Conservation (phyloP, 2,113 vertebrate genomes). For the Heteronetta atricapilla region DNA sequence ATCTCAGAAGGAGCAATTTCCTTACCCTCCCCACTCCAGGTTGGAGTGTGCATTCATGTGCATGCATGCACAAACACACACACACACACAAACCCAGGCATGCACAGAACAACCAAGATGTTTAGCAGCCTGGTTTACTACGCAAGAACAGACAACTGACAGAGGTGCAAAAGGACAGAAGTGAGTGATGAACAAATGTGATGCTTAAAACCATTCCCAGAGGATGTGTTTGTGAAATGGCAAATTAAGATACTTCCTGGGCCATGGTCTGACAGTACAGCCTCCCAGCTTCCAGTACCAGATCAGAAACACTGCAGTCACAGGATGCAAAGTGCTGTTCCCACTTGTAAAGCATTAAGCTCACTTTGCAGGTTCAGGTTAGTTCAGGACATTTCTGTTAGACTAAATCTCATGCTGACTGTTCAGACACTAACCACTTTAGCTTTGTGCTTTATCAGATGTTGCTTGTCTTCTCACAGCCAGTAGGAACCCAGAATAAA, state of each 20-base stretch:
- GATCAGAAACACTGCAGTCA: not conserved
- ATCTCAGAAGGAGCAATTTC: not conserved
- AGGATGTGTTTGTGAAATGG: not conserved
- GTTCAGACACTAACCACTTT: not conserved
- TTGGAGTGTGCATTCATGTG: not conserved
- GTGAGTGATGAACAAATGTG: not conserved
- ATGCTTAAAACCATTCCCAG: not conserved
- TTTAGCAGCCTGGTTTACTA: not conserved
- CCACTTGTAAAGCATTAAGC: not conserved
- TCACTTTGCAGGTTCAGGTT: not conserved
- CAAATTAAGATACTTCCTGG: not conserved
- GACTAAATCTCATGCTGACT: not conserved
- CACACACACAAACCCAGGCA: not conserved
- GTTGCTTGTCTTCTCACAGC: not conserved
- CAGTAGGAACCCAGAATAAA: not conserved
- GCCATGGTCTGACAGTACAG: not conserved
- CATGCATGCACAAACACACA: not conserved
- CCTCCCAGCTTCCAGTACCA: not conserved
- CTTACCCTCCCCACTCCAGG: not conserved
- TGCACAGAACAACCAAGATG: not conserved
- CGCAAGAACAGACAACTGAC: not conserved
- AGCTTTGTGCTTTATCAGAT: not conserved
- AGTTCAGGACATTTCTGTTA: not conserved
- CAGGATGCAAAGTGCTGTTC: not conserved
- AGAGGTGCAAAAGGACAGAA: not conserved